These are phyloP conservation scores for Tanypteryx hageni DNA, from an alignment of 2,888 invertebrate genomes.

Conservation along the genomic window DNA sequence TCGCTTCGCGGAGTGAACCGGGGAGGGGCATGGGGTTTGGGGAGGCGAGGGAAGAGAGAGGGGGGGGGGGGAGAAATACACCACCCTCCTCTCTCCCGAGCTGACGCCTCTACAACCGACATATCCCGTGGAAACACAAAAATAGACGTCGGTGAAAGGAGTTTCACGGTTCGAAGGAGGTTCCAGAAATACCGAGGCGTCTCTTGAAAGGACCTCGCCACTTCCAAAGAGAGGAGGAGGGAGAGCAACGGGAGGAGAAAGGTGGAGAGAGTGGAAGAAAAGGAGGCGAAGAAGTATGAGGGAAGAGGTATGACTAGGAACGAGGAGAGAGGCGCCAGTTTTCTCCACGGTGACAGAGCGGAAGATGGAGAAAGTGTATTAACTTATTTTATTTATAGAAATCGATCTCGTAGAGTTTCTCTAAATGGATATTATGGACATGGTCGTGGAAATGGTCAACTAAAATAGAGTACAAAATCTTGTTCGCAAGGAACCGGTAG, in stretches of 20 bases:
- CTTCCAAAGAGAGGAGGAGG: background rate
- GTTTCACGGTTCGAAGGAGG: constrained; percentile 22
- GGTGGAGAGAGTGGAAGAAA: background rate
- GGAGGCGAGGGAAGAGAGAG: background rate
- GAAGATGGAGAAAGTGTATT: background rate
- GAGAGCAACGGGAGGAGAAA: background rate
- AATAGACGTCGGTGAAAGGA: constrained; percentile 33
- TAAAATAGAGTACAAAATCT: no score
- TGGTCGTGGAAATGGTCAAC: no score
- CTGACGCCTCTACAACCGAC: background rate
- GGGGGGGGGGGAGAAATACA: background rate
- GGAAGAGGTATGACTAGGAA: background rate
- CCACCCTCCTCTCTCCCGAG: background rate
- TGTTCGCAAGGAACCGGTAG: no score
- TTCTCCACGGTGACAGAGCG: background rate
- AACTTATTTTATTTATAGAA: no score
- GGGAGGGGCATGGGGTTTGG: background rate
- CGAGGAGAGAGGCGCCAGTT: background rate
- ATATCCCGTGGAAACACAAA: background rate
- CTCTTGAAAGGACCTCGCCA: background rate
- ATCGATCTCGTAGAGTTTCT: no score
- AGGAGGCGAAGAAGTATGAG: background rate
- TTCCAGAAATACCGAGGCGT: constrained; percentile 10
- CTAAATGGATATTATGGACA: no score
- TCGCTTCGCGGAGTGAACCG: no score